These are phyloP conservation scores for Drosophila serrata DNA, from an alignment of 1,140 invertebrate genomes.

Conservation along the genomic window DNA sequence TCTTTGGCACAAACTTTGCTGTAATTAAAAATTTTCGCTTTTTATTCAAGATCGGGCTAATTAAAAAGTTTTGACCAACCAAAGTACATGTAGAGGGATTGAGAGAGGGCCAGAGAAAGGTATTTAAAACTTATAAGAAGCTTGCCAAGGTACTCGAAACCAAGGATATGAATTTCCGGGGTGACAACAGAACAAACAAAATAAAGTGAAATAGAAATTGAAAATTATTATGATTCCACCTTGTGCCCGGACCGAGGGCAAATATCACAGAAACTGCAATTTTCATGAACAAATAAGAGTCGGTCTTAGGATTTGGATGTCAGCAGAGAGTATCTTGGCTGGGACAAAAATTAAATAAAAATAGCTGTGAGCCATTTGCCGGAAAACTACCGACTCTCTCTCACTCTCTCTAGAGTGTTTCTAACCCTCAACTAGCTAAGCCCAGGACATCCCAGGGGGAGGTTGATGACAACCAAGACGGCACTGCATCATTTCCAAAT, in stretches of 20 bases:
- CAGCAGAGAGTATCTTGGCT: slow-evolving; percentile 19
- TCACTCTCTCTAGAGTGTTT: slow-evolving; percentile 1
- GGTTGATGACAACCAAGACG: slow-evolving; percentile 39
- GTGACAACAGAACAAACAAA: slow-evolving; percentile 48
- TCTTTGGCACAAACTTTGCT: slow-evolving; percentile 44
- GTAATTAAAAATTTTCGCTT: slow-evolving; percentile 72
- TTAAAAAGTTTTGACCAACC: slow-evolving; percentile 76
- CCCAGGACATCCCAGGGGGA: slow-evolving; percentile 14
- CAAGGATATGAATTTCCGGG: slow-evolving; percentile 34
- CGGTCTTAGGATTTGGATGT: not conserved
- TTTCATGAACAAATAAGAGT: slow-evolving; percentile 58
- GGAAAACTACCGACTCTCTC: slow-evolving; percentile 26
- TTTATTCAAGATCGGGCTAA: slow-evolving; percentile 70
- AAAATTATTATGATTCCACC: slow-evolving; percentile 36
- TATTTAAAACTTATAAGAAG: slow-evolving; percentile 71
- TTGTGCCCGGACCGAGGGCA: slow-evolving; percentile 5
- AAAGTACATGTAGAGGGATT: slow-evolving; percentile 29
- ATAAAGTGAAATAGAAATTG: slow-evolving; percentile 47
- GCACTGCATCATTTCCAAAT: slow-evolving; percentile 80
- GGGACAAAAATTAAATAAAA: slow-evolving; percentile 78
- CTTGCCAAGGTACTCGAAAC: slow-evolving; percentile 33
- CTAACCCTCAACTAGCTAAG: slow-evolving; percentile 39
- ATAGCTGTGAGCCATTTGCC: slow-evolving; percentile 69
- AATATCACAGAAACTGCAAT: slow-evolving; percentile 60
- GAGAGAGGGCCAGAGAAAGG: slow-evolving; percentile 11